phyloP scores from a whole-genome alignment of 2,113 vertebrate genomes.

The Ctenodactylus gundi region DNA sequence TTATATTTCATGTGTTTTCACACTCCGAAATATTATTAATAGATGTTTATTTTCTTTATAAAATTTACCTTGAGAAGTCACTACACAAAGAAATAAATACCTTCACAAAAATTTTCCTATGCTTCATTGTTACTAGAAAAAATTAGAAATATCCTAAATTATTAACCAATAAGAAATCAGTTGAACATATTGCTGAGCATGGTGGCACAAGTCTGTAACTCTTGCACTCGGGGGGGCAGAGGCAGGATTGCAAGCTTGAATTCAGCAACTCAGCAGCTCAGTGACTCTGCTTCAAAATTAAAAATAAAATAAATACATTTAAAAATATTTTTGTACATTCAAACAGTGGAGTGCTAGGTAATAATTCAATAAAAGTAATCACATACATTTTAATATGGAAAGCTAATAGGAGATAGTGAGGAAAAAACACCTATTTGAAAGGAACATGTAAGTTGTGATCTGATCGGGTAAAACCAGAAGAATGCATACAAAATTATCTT shows the following conservation, averaged over 20 bases:
- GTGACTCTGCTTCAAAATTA: too few relatives aligned
- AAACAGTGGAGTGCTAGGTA: background rate
- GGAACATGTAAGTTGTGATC: background rate
- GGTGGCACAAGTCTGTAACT: too few relatives aligned
- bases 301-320: too few relatives aligned
- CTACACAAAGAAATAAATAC: background rate
- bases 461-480: background rate
- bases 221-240: too few relatives aligned
- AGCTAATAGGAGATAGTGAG: background rate
- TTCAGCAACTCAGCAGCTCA: too few relatives aligned
- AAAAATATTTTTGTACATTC: too few relatives aligned
- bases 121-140: background rate
- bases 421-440: background rate
- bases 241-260: too few relatives aligned
- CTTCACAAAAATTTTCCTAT: background rate
- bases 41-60: background rate
- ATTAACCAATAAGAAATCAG: background rate
- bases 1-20: background rate
- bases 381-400: background rate
- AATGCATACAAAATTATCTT: background rate
- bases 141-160: conserved; percentile 18
- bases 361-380: background rate
- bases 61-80: background rate
- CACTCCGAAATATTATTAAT: too few relatives aligned
- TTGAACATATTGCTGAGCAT: background rate